A percentile compares a stretch with the other conserved stretches of the same genome.
phyloP scores from a whole-genome alignment of 2,888 invertebrate genomes.

The Lucinisca nassula region DNA sequence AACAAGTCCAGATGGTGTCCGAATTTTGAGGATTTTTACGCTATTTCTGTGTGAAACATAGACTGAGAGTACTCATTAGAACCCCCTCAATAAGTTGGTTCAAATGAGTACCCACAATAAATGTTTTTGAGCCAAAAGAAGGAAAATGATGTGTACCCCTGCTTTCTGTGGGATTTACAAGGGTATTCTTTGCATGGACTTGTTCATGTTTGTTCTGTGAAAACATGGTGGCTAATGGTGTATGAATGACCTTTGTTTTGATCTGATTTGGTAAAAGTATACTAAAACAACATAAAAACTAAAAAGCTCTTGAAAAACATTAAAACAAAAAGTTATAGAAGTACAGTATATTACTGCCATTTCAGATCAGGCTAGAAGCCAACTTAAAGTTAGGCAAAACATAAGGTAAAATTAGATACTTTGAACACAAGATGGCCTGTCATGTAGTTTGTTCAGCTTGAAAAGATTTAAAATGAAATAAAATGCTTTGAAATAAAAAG shows the following conservation, averaged over 20 bases:
- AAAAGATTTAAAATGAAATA: not conserved
- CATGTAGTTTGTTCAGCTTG: not conserved
- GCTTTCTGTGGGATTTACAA: too few relatives aligned
- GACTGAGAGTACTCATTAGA: too few relatives aligned
- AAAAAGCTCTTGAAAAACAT: not conserved
- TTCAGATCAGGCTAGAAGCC: not conserved
- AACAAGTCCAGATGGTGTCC: too few relatives aligned
- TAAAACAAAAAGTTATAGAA: not conserved
- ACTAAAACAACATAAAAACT: not conserved
- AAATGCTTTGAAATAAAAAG: not conserved
- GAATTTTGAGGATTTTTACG: too few relatives aligned
- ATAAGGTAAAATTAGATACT: not conserved
- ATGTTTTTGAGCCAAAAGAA: too few relatives aligned
- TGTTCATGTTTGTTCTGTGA: too few relatives aligned
- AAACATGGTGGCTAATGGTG: too few relatives aligned
- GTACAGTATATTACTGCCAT: not conserved
- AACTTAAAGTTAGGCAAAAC: not conserved
- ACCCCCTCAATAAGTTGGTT: too few relatives aligned
- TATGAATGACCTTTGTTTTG: not conserved
- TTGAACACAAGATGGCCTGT: constrained; percentile 1
- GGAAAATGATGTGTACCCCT: too few relatives aligned
- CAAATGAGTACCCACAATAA: too few relatives aligned
- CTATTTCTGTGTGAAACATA: too few relatives aligned
- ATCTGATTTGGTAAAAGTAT: not conserved
- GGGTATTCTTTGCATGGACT: too few relatives aligned